These are phyloP conservation scores for Palythoa grandiflora DNA, from an alignment of 92 coral and sea anemone species.

Conservation along the genomic window DNA sequence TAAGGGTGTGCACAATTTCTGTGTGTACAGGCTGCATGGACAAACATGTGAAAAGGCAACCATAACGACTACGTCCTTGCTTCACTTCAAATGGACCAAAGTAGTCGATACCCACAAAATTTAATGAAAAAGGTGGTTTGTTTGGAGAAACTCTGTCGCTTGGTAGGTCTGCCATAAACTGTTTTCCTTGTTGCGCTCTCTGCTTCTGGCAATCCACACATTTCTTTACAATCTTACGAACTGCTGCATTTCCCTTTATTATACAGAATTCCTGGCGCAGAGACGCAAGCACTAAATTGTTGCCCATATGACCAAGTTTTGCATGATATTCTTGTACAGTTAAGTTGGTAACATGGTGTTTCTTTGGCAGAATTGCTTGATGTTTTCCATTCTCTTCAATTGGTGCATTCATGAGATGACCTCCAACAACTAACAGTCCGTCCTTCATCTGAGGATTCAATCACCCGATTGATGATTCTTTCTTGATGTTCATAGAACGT, in stretches of 20 bases:
- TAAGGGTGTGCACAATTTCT: too few species aligned
- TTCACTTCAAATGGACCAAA: conserved; percentile 21
- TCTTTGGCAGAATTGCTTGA: conserved; percentile 58
- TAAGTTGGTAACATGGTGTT: conserved; percentile 49
- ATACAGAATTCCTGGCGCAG: conserved; percentile 55
- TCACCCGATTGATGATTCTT: too few species aligned
- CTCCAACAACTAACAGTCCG: too few species aligned
- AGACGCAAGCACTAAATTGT: conserved; percentile 48
- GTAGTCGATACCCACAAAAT: conserved; percentile 49
- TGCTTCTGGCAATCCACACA: conserved; percentile 51
- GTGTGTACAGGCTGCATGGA: not conserved
- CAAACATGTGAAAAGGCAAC: not conserved
- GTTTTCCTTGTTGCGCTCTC: not conserved
- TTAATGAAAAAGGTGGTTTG: conserved; percentile 59
- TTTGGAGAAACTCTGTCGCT: conserved; percentile 51
- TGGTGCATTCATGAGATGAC: too few species aligned
- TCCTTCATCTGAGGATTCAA: too few species aligned
- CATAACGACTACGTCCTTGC: not conserved
- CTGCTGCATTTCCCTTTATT: conserved; percentile 49
- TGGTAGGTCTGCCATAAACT: conserved; percentile 64
- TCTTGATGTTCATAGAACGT: too few species aligned
- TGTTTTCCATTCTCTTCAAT: not conserved
- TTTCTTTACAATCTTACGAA: conserved; percentile 48
- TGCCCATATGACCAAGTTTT: conserved; percentile 55
- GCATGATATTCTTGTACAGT: conserved; percentile 45